A percentile compares a stretch with the other conserved stretches of the same genome.
Conservation (phyloP, 1,140 invertebrate genomes). For the Eriosoma lanigerum region DNA sequence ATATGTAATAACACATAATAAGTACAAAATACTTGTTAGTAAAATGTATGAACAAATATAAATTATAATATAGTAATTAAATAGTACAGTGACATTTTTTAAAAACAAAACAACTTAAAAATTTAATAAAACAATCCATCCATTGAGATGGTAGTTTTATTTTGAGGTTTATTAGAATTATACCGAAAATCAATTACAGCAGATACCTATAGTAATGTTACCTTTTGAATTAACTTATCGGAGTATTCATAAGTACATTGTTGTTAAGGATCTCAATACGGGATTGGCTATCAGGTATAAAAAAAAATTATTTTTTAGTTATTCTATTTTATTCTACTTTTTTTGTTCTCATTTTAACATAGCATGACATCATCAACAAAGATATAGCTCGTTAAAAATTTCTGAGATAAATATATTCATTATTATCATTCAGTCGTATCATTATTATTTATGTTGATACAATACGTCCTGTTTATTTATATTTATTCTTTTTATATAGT, state of each 20-base stretch:
- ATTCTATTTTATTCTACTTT: background rate
- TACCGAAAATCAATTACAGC: background rate
- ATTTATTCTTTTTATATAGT: background rate
- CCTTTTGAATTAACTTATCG: background rate
- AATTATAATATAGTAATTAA: no score
- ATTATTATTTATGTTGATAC: conserved; percentile 24
- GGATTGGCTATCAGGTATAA: background rate
- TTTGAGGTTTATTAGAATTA: background rate
- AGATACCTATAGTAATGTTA: background rate
- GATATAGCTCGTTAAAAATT: conserved; percentile 39
- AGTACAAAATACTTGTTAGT: no score
- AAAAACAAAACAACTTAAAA: no score
- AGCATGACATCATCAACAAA: conserved; percentile 19
- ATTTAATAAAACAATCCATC: no score
- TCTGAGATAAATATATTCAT: background rate
- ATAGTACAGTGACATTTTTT: no score
- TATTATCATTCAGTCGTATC: background rate
- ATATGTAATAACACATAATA: no score
- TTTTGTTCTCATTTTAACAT: background rate
- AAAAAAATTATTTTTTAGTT: background rate
- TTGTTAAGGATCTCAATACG: conserved; percentile 30
- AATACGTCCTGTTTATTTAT: background rate
- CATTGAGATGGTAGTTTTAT: background rate
- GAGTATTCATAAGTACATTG: conserved; percentile 4
- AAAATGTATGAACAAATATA: no score